Base-by-base conservation (phyloP, 2,113 vertebrate genomes). In the Crotalus helleri region DNA sequence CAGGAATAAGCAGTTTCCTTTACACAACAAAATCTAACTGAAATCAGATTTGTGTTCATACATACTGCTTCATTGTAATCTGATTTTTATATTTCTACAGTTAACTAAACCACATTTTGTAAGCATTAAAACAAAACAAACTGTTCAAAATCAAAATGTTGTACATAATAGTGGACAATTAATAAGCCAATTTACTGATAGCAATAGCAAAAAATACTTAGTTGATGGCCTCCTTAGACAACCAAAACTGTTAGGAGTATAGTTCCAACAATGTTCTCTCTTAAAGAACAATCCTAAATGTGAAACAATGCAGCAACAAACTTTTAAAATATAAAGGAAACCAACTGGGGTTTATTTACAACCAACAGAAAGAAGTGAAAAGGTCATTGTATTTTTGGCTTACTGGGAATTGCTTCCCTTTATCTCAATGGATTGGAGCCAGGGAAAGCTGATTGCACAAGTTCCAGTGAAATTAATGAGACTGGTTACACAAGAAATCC, bases 41-140 rank as follows among this genome's bases (percentile, higher is more conserved):
- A 11, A 59, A 51, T 19, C 46, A 86, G 54, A 91, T 10, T 91
- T 85, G 9, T 33, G 3, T 24, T 53, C 5, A 64, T 59, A 61
- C 23, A 19, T 9, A 29, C 3, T n/a, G 29, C 17, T 69, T 88
- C 11, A 88, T 4, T 46, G 6, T 17, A 61, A 91, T 15, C n/a
- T 59, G 54, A 44, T 86, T 26, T 59, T 10, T 33, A 88, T 17
- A 89, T 33, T 88, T 74, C 64, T 29, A 24, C 8, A 89, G n/a
- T 23, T 29, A 55, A 1, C 15, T 74, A 85, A 55, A 19, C 26
- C 5, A 88, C n/a, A 39, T 92, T 92, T 92, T 54, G 12, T 59
- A 64, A 92, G 26, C 29, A 51, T 64, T 9, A 88, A 88, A 92
- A 8, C 91, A 92, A 92, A 88, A 54, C 58, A 53, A 88, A 69